Percentiles rank a stretch among this genome's conserved stretches.
Conservation (phyloP, 2,113 vertebrate species). For the Protobothrops flavoviridis region DNA sequence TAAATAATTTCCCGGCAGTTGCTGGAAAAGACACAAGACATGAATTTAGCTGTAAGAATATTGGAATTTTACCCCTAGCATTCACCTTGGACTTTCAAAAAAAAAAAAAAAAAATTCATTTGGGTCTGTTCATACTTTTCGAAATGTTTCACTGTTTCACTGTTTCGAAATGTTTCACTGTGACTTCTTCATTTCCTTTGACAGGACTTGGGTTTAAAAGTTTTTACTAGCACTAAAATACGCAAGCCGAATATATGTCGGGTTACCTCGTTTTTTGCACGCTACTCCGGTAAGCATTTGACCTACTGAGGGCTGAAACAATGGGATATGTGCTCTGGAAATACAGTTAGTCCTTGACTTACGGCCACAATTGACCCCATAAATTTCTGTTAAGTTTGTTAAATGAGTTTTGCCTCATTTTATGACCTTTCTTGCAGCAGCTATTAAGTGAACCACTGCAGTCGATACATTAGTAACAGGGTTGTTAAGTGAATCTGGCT, state of each 20-base stretch:
- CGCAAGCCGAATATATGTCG: not conserved
- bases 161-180: not conserved
- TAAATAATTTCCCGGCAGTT: not conserved
- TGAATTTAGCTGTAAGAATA: not conserved
- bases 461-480: no score
- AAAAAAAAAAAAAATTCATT: not conserved
- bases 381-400: no score
- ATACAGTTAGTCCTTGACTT: not conserved
- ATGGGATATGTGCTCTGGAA: not conserved
- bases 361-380: no score
- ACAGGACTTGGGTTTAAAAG: not conserved
- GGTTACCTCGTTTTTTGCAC: accelerated
- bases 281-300: not conserved
- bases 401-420: no score
- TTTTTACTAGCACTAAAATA: not conserved
- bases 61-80: not conserved
- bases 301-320: not conserved
- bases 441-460: no score
- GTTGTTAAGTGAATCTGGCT: no score
- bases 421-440: no score
- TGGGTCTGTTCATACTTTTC: not conserved
- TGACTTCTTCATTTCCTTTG: not conserved
- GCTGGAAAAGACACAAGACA: not conserved
- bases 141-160: not conserved
- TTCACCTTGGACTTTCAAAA: not conserved